A percentile compares a stretch with the other conserved stretches of the same genome.
Conservation (phyloP, 2,888 invertebrate genomes). For the Lamellibrachia satsuma region DNA sequence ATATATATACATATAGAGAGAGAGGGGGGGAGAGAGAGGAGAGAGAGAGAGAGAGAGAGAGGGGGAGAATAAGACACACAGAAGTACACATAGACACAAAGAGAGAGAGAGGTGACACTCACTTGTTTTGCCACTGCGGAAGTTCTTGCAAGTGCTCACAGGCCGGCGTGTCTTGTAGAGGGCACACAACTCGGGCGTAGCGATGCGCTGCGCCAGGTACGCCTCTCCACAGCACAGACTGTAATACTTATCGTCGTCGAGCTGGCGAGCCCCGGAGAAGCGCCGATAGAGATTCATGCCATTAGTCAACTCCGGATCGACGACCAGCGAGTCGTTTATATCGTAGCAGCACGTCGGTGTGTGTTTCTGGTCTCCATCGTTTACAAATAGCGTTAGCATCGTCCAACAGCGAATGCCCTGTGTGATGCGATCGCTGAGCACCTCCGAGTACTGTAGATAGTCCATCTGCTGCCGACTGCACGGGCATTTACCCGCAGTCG, state of each 20-base stretch:
- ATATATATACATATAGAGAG: neutral
- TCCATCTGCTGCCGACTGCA: slow-evolving; percentile 19
- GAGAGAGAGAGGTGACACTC: neutral
- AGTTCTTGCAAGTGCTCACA: neutral
- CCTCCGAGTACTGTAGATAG: neutral
- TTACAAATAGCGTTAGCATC: neutral
- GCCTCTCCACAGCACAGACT: neutral
- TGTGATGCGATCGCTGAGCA: slow-evolving; percentile 13
- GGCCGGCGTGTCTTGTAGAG: slow-evolving; percentile 22
- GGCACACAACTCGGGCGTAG: neutral
- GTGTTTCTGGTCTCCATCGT: neutral
- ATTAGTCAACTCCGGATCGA: slow-evolving; percentile 20
- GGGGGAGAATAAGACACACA: neutral
- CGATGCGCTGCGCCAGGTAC: neutral
- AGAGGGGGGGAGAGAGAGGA: neutral
- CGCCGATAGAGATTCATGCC: slow-evolving; percentile 23
- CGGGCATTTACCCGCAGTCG: slow-evolving; percentile 17
- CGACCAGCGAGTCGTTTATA: slow-evolving; percentile 19
- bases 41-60: neutral
- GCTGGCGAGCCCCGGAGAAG: neutral
- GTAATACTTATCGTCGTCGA: neutral
- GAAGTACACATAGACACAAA: neutral
- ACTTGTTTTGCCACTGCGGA: slow-evolving; percentile 14
- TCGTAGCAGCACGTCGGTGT: slow-evolving; percentile 23
- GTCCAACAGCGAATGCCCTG: slow-evolving; percentile 7